Percentiles rank a stretch among this genome's conserved stretches.
Conservation (phyloP, 2,888 invertebrate species). For the Dione juno region DNA sequence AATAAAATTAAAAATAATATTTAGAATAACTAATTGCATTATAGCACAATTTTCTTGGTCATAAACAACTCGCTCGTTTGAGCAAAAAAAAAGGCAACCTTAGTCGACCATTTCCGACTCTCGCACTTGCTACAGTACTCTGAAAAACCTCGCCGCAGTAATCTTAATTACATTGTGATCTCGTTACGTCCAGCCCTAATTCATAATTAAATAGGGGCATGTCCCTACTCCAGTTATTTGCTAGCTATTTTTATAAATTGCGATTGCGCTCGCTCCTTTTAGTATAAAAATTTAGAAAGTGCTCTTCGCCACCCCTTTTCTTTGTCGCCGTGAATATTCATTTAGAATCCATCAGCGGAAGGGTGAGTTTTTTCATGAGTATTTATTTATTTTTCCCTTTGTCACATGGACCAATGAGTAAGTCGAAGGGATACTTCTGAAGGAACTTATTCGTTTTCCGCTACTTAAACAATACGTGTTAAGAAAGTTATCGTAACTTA, state of each 20-base stretch:
- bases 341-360: conserved; percentile 76
- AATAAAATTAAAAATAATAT: too few species aligned
- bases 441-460: neutral
- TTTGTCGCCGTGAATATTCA: conserved; percentile 79
- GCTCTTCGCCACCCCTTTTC: conserved; percentile 73
- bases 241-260: conserved; percentile 77
- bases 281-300: conserved; percentile 68
- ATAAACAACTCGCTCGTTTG: conserved; percentile 44
- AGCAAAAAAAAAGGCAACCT: conserved; percentile 55
- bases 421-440: conserved; percentile 55
- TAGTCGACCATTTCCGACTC: conserved; percentile 71
- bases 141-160: conserved; percentile 77
- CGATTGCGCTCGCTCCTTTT: conserved; percentile 70
- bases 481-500: neutral
- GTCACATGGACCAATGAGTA: conserved; percentile 49
- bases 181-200: conserved; percentile 80
- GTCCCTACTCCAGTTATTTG: conserved; percentile 76
- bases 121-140: conserved; percentile 63
- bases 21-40: conserved; percentile 17
- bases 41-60: conserved; percentile 24
- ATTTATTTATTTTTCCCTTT: conserved; percentile 67
- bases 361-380: conserved; percentile 72
- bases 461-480: neutral
- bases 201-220: conserved; percentile 82
- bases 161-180: conserved; percentile 83